These are phyloP conservation scores for Synanceia verrucosa DNA, from an alignment of 2,797 vertebrate genomes.

Conservation along the genomic window DNA sequence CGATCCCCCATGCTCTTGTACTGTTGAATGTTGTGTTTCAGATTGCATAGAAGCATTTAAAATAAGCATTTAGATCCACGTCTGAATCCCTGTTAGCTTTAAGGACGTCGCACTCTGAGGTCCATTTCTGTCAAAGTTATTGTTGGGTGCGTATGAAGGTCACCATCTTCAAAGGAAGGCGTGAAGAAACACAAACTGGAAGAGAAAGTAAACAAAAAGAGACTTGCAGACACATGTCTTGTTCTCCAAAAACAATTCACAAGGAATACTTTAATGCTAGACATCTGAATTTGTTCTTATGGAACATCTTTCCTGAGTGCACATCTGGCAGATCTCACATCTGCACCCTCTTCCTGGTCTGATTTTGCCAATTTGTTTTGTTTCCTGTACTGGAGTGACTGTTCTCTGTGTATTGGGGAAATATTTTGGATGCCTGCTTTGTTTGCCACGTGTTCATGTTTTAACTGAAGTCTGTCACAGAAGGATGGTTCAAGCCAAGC, in stretches of 20 bases:
- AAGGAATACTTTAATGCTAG: neutral
- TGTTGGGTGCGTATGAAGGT: neutral
- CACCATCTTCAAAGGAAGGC: neutral
- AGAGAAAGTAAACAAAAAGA: neutral
- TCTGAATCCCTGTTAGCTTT: neutral
- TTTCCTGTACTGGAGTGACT: neutral
- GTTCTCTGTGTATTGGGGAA: neutral
- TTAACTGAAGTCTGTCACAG: neutral
- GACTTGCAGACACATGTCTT: neutral
- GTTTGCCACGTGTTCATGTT: constrained; percentile 27
- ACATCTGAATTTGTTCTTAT: neutral
- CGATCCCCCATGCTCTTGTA: neutral
- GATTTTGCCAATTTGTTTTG: constrained; percentile 3
- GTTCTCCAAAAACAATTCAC: neutral
- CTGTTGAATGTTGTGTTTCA: neutral
- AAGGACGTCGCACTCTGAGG: neutral
- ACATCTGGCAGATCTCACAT: constrained; percentile 28
- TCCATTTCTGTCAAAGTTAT: constrained; percentile 2
- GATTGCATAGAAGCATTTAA: no score
- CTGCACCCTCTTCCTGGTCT: constrained; percentile 46
- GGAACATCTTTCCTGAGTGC: neutral
- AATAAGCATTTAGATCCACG: no score
- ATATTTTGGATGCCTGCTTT: neutral
- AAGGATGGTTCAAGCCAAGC: neutral
- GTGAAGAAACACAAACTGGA: neutral